Evolutionary conservation across 2,888 invertebrate species (phyloP).

Genomic region (Erannis defoliaria): DNA sequence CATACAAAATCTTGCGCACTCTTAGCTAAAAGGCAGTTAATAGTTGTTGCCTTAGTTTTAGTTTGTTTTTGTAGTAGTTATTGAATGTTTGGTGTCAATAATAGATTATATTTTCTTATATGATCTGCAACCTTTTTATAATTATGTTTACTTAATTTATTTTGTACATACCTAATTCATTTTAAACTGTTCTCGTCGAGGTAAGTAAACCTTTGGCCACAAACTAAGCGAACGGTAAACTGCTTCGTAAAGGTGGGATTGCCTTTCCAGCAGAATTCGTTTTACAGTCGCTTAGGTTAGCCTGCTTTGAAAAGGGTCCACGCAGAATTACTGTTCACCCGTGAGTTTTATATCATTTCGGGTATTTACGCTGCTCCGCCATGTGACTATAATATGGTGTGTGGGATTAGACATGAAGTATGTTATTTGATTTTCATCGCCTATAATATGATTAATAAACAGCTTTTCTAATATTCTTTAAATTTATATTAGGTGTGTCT

Average conservation of each 20-base stretch:
- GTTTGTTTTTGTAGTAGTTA: too few species aligned
- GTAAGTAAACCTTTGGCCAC: not conserved
- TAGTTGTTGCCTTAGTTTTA: too few species aligned
- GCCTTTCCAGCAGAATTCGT: conserved; percentile 54
- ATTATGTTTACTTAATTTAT: not conserved
- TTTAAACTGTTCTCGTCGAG: not conserved
- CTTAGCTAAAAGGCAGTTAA: too few species aligned
- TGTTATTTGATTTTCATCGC: conserved; percentile 5
- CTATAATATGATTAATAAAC: not conserved
- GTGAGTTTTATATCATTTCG: conserved; percentile 50
- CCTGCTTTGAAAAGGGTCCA: conserved; percentile 45
- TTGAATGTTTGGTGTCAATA: too few species aligned
- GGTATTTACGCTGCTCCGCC: conserved; percentile 24
- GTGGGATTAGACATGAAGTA: conserved; percentile 2
- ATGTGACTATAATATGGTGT: conserved; percentile 25
- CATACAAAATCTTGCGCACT: too few species aligned
- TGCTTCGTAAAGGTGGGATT: conserved; percentile 60
- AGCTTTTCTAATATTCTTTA: too few species aligned
- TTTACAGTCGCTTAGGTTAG: conserved; percentile 56
- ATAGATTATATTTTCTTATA: too few species aligned
- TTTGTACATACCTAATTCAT: not conserved
- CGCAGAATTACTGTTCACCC: conserved; percentile 45
- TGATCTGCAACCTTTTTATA: too few species aligned
- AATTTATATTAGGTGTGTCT: too few species aligned
- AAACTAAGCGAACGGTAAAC: conserved; percentile 55